phyloP scores from a whole-genome alignment of 1,140 invertebrate species.

The Aphelinus certus region DNA sequence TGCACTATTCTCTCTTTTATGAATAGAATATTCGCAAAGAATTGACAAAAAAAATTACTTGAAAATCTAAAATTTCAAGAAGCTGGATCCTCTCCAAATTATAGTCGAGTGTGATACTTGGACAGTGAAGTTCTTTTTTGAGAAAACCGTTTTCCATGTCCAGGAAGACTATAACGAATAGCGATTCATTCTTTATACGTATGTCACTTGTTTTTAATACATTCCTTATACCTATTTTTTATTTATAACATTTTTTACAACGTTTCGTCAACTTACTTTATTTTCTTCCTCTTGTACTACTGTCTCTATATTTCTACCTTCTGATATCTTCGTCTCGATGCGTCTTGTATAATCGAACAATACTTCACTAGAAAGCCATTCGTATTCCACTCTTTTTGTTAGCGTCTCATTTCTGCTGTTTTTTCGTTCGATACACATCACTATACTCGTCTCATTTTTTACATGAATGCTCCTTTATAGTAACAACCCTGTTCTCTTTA shows the following conservation, averaged over 20 bases:
- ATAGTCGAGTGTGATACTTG: too few species aligned
- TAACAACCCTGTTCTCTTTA: too few species aligned
- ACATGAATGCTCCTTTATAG: too few species aligned
- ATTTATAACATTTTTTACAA: too few species aligned
- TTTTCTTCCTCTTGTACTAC: slow-evolving; percentile 43
- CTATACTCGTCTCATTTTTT: too few species aligned
- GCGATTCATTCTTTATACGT: slow-evolving; percentile 14
- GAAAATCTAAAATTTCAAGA: too few species aligned
- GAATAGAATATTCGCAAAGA: too few species aligned
- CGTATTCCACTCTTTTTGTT: slow-evolving; percentile 39
- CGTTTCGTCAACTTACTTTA: slow-evolving; percentile 39
- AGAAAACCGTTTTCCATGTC: too few species aligned
- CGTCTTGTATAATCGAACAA: slow-evolving; percentile 23
- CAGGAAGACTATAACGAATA: not conserved
- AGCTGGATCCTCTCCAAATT: too few species aligned
- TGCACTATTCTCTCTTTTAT: too few species aligned
- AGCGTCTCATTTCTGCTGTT: slow-evolving; percentile 38
- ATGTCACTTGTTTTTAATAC: not conserved
- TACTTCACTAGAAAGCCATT: not conserved
- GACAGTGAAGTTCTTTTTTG: too few species aligned
- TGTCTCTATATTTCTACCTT: slow-evolving; percentile 34
- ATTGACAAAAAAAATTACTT: too few species aligned
- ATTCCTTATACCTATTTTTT: slow-evolving; percentile 13
- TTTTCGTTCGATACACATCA: not conserved
- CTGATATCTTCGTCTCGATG: slow-evolving; percentile 41